Evolutionary conservation across 1,140 invertebrate species (phyloP).

Genomic region (Megathymus violae): DNA sequence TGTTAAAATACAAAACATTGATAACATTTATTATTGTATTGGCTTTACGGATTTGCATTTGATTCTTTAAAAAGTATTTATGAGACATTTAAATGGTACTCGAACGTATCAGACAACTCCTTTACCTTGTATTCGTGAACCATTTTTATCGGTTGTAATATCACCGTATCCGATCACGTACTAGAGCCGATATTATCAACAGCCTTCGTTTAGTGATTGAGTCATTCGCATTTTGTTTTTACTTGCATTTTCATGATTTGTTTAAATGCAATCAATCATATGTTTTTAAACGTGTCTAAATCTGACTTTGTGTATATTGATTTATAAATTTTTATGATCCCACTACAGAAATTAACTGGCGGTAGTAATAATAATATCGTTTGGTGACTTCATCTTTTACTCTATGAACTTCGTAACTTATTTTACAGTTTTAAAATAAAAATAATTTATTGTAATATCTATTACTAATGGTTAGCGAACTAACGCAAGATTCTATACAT

Average conservation of each 20-base stretch:
- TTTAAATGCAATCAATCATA: background rate
- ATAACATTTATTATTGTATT: background rate
- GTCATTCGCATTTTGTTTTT: conserved; percentile 43
- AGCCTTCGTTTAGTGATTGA: conserved; percentile 46
- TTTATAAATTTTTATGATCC: no score
- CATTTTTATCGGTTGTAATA: conserved; percentile 34
- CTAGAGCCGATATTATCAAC: conserved; percentile 43
- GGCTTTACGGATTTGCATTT: background rate
- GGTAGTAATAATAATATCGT: no score
- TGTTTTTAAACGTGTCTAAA: no score
- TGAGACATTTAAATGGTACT: conserved; percentile 16
- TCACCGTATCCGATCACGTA: conserved; percentile 67
- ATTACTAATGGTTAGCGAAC: no score
- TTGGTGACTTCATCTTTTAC: no score
- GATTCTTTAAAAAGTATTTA: background rate
- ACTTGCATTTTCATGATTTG: conserved; percentile 19
- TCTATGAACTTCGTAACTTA: no score
- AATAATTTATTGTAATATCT: no score
- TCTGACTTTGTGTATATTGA: no score
- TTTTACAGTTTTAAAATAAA: no score
- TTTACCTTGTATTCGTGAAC: conserved; percentile 2
- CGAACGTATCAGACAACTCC: conserved; percentile 2
- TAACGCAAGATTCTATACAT: no score
- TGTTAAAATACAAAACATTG: background rate
- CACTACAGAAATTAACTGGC: no score